Evolutionary conservation across 1,140 invertebrate species (phyloP).

Genomic region (Calosoma granatense): DNA sequence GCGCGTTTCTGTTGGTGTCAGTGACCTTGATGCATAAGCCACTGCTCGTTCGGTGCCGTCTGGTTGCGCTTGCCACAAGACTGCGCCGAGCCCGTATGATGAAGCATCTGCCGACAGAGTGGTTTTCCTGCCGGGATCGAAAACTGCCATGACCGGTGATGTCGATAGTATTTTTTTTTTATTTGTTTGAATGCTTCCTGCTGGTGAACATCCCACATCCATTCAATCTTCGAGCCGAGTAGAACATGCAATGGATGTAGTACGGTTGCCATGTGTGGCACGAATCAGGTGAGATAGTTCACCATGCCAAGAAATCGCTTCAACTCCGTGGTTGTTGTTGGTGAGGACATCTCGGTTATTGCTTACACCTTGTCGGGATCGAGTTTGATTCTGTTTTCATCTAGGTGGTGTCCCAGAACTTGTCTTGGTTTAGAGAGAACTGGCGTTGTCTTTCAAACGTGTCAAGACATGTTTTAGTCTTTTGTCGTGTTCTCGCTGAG

Average conservation of each 20-base stretch:
- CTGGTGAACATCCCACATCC: slow-evolving; percentile 13
- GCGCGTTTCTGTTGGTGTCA: slow-evolving; percentile 19
- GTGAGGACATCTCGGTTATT: too few relatives aligned
- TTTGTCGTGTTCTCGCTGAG: too few relatives aligned
- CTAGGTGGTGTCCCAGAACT: too few relatives aligned
- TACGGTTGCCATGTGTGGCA: slow-evolving; percentile 21
- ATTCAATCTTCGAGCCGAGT: slow-evolving; percentile 12
- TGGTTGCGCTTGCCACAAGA: not conserved
- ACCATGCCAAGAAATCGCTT: slow-evolving; percentile 22
- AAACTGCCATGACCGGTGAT: not conserved
- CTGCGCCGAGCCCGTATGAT: slow-evolving; percentile 9
- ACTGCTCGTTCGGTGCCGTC: slow-evolving; percentile 23
- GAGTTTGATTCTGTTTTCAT: too few relatives aligned
- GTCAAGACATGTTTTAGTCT: too few relatives aligned
- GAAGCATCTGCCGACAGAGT: slow-evolving; percentile 8
- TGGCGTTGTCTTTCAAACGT: too few relatives aligned
- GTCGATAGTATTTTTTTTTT: slow-evolving; percentile 4
- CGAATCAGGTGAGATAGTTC: slow-evolving; percentile 27
- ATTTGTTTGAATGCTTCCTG: slow-evolving; percentile 12
- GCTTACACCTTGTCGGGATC: too few relatives aligned
- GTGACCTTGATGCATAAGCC: slow-evolving; percentile 23
- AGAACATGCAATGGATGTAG: slow-evolving; percentile 21
- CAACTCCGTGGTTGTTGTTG: slow-evolving; percentile 16
- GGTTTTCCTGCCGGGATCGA: not conserved
- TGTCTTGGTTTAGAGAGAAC: too few relatives aligned